A percentile compares a stretch with the other conserved stretches of the same genome.
Conservation (phyloP, 2,888 invertebrate species). For the Drosophila quinaria region DNA sequence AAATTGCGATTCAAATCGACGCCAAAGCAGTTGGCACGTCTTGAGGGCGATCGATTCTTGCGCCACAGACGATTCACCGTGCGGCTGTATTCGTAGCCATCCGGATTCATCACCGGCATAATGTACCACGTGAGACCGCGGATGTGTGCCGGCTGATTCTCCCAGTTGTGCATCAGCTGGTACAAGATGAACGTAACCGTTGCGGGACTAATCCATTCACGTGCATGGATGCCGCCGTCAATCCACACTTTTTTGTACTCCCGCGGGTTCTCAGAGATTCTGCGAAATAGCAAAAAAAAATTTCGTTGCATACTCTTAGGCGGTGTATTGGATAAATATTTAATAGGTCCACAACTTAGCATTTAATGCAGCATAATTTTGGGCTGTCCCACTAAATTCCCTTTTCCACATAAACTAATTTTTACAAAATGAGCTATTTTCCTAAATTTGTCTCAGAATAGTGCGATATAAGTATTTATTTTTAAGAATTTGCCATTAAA, state of each 20-base stretch:
- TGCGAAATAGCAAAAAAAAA: slow-evolving; percentile 62
- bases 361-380: background rate
- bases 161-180: slow-evolving; percentile 89
- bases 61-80: slow-evolving; percentile 93
- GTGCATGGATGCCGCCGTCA: slow-evolving; percentile 93
- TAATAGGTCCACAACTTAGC: too few species aligned
- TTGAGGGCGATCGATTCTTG: slow-evolving; percentile 88
- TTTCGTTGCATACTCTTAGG: slow-evolving; percentile 29
- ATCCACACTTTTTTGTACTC: slow-evolving; percentile 90
- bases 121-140: slow-evolving; percentile 94
- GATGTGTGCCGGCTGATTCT: slow-evolving; percentile 88
- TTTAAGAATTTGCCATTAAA: too few species aligned
- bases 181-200: slow-evolving; percentile 92
- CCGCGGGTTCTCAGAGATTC: slow-evolving; percentile 89
- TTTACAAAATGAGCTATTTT: too few species aligned
- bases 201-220: slow-evolving; percentile 95
- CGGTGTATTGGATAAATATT: background rate
- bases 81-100: slow-evolving; percentile 95
- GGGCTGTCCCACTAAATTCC: too few species aligned
- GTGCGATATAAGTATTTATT: too few species aligned
- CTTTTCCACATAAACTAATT: too few species aligned
- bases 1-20: slow-evolving; percentile 95
- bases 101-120: slow-evolving; percentile 92
- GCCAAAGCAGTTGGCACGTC: slow-evolving; percentile 88
- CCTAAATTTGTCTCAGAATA: too few species aligned